A percentile compares a stretch with the other conserved stretches of the same genome.
Conservation (phyloP, 2,113 vertebrate species). For the Strix aluco region DNA sequence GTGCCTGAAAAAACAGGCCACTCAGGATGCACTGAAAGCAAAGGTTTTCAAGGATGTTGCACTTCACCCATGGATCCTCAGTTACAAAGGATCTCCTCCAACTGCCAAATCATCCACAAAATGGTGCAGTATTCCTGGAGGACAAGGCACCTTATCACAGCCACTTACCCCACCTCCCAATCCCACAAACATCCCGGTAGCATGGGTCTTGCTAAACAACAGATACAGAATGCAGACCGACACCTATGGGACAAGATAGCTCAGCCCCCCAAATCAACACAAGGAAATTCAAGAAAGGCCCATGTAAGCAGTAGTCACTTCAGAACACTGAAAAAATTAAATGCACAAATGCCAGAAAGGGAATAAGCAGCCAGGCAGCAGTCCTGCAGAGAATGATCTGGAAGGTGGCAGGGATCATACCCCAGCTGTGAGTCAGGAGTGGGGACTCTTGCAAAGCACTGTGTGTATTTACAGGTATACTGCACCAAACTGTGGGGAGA, state of each 20-base stretch:
- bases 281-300: neutral
- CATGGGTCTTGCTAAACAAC: accelerated
- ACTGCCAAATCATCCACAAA: neutral
- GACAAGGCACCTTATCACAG: neutral
- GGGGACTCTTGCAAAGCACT: neutral
- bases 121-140: neutral
- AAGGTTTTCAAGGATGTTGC: neutral
- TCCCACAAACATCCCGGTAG: neutral
- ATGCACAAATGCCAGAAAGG: neutral
- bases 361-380: neutral
- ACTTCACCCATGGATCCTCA: neutral
- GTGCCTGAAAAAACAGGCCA: neutral
- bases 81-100: neutral
- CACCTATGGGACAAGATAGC: neutral
- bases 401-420: neutral
- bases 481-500: neutral
- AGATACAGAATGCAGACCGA: neutral
- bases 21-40: neutral
- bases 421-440: neutral
- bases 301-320: neutral
- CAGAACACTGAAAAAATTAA: neutral
- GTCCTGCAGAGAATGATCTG: neutral
- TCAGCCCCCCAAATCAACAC: neutral
- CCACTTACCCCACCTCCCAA: neutral
- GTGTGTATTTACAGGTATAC: neutral